Evolutionary conservation across 2,888 invertebrate species (phyloP).

Genomic region (Lithophane leautieri): DNA sequence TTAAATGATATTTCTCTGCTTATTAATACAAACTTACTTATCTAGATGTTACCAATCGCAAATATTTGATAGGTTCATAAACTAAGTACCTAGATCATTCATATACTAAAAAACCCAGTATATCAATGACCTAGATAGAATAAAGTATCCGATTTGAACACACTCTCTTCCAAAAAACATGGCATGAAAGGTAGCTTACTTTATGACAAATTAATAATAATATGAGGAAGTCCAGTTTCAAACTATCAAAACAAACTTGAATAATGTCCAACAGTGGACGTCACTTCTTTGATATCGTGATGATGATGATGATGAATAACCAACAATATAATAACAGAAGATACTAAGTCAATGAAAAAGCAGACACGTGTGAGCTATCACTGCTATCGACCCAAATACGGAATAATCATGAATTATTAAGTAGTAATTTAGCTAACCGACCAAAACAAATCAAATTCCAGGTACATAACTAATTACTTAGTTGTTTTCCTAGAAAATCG

Average conservation of each 20-base stretch:
- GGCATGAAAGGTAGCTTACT: background rate
- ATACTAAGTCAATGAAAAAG: background rate
- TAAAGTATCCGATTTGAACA: background rate
- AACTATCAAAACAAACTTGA: background rate
- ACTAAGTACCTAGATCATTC: too few relatives aligned
- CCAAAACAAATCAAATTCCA: slow-evolving; percentile 18
- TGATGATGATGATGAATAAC: background rate
- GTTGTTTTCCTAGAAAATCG: slow-evolving; percentile 31
- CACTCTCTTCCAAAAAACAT: background rate
- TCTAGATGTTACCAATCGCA: background rate
- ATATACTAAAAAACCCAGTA: too few relatives aligned
- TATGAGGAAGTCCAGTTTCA: background rate
- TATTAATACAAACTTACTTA: too few relatives aligned
- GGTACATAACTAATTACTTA: background rate
- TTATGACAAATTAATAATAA: too few relatives aligned
- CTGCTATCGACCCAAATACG: background rate
- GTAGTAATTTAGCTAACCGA: slow-evolving; percentile 2
- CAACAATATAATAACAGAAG: background rate
- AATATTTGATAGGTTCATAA: background rate
- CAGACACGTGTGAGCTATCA: slow-evolving; percentile 1
- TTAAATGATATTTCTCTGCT: too few relatives aligned
- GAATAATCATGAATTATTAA: background rate
- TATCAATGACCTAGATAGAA: background rate
- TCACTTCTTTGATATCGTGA: background rate
- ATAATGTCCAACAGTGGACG: background rate